Evolutionary conservation across 2,797 vertebrate species (phyloP), one percentile per base, ranked within the genome.

Genomic region (Hippoglossus hippoglossus): DNA sequence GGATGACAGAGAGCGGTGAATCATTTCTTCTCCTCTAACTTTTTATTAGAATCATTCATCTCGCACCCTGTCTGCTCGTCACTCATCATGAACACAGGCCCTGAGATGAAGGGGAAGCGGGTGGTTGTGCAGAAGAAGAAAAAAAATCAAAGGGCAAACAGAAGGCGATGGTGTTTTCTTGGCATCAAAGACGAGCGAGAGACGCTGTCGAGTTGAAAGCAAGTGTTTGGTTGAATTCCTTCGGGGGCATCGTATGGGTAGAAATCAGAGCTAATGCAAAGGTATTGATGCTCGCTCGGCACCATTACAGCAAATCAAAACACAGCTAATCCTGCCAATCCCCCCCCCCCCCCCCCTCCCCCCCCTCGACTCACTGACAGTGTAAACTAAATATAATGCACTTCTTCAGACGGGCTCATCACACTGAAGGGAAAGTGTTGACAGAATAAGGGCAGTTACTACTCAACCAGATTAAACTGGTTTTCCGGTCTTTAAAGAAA

Each of bases 361-460:
- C n/a, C 3, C 8, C 77, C 57, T 15, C 12, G 46, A 54, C 62
- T 63, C 60, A 70, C 61, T 70, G 58, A 73, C 79, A 24, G 70
- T 54, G 67, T 46, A 71, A 70, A 72, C 78, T 82, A 83, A 85
- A 89, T 77, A 80, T 73, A 77, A 85, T 70, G 64, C 44, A 34
- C 18, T 36, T 75, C 59, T 80, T 73, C 60, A 79, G 74, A 84
- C 28, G 63, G 31, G 25, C 16, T 16, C 16, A 2, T 44, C 25
- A 25, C 54, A 49, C 34, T 57, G 67, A 67, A 71, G 65, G 12
- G 31, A 31, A 68, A 60, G 62, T 34, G 65, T 58, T 87, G 86
- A 87, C 81, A 89, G 88, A 89, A 90, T 87, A 79, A 80, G 83
- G 84, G 54, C 83, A 80, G 47, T 46, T 74, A 39, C 22, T 4